Base-by-base conservation (phyloP, 2,888 invertebrate species). In the Watsonalla cultraria region DNA sequence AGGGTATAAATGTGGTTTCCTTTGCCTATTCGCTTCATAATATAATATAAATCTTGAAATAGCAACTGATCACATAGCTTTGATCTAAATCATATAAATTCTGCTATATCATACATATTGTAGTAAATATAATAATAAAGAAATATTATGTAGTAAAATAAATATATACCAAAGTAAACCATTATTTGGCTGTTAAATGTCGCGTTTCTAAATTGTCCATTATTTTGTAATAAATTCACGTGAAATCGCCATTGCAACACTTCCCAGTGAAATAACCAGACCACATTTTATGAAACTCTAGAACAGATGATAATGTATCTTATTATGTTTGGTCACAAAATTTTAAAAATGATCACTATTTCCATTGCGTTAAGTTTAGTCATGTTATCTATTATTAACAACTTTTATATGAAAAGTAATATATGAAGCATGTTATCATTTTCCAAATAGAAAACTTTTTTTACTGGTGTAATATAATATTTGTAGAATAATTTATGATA, bases 81-180 rank as follows among this genome's bases (percentile, higher is more conserved):
- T 42, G 11, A 42, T 39, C 7, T n/a, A n/a, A n/a, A n/a, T n/a
- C n/a, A n/a, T n/a, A 39, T 39, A 39, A 9, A 39, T 11, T 11
- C 42, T 11, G 42, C 42, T 11, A 56, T 68, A 55, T 66, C 55
- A 62, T 68, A 60, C 60, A n/a, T 37, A 39, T 62, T 65, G 62
- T 72, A 72, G 65, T 54, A 72, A 66, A 65, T 70, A 64, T 68
- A 55, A 66, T 24, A 66, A 55, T 67, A 15, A 49, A 54, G 67
- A 72, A 68, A 70, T 71, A 68, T 66, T 62, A 61, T 66, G 67
- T 71, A 65, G 66, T 68, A 70, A 66, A 64, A 60, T 64, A 61
- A 66, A 66, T 58, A 66, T 64, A 74, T 78, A 80, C 80, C 80
- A 80, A 80, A 80, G 80, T 80, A 71, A 74, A 62, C 5, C 6